These are phyloP conservation scores for Hiodon tergisus DNA, from an alignment of 2,113 vertebrate genomes.

Conservation along the genomic window DNA sequence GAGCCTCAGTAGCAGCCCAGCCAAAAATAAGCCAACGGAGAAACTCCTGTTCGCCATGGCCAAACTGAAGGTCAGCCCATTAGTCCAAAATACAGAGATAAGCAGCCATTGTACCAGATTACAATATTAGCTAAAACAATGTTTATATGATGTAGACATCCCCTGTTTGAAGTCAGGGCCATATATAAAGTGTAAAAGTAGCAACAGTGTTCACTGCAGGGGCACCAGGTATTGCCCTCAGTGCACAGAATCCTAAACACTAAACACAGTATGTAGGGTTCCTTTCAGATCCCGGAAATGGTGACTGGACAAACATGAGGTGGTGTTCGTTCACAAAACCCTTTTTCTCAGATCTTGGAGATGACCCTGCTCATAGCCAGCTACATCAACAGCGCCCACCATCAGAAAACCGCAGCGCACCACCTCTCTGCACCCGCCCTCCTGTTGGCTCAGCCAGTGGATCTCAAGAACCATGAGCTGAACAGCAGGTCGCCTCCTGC, in stretches of 20 bases:
- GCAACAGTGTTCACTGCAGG: neutral
- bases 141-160: neutral
- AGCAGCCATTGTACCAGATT: neutral
- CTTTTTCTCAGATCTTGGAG: slow-evolving; percentile 78
- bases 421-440: slow-evolving; percentile 84
- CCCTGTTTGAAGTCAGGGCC: neutral
- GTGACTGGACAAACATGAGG: neutral
- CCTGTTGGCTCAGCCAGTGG: slow-evolving; percentile 62
- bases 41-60: slow-evolving; percentile 86
- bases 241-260: too few relatives aligned
- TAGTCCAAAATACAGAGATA: neutral
- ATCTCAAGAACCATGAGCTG: slow-evolving; percentile 66
- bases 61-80: slow-evolving; percentile 77
- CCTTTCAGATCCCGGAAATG: neutral
- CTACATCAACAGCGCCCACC: slow-evolving; percentile 87
- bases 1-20: slow-evolving; percentile 47
- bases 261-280: neutral
- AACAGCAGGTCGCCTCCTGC: slow-evolving; percentile 67
- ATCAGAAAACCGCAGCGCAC: slow-evolving; percentile 79
- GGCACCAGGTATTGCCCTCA: neutral
- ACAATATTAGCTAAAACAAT: neutral
- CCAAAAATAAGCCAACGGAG: slow-evolving; percentile 78
- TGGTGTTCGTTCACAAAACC: neutral
- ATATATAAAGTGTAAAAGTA: too few relatives aligned
- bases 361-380: slow-evolving; percentile 85